Conservation (phyloP, 1,140 invertebrate species). For the Thaumetopoea pityocampa region DNA sequence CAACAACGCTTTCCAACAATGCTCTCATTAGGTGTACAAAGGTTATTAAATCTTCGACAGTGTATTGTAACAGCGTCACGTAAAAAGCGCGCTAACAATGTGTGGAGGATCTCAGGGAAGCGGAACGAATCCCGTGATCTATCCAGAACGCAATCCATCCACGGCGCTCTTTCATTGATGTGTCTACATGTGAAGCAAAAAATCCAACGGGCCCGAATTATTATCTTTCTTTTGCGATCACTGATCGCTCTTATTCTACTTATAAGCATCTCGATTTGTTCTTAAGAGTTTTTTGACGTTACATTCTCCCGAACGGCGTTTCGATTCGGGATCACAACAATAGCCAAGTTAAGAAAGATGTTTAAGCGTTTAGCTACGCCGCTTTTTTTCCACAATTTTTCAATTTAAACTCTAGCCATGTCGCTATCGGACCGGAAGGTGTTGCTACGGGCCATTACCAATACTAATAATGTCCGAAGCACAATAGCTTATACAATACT, state of each 20-base stretch:
- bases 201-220: conserved; percentile 61
- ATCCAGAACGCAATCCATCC: conserved; percentile 52
- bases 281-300: conserved; percentile 53
- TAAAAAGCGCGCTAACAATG: conserved; percentile 67
- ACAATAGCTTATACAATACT: conserved; percentile 31
- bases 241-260: conserved; percentile 74
- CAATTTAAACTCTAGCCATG: conserved; percentile 69
- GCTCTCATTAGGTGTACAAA: conserved; percentile 64
- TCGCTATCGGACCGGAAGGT: conserved; percentile 67
- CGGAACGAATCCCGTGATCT: conserved; percentile 62
- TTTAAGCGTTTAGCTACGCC: conserved; percentile 74
- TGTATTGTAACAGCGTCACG: conserved; percentile 57
- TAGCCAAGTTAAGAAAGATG: conserved; percentile 71
- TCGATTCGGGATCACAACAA: conserved; percentile 62
- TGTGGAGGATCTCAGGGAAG: conserved; percentile 67
- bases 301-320: conserved; percentile 57
- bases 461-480: conserved; percentile 46
- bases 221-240: conserved; percentile 70
- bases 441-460: conserved; percentile 62
- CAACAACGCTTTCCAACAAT: conserved; percentile 58
- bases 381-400: conserved; percentile 73
- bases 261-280: conserved; percentile 72
- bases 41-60: conserved; percentile 51
- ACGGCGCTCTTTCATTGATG: conserved; percentile 46
- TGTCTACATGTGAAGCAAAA: conserved; percentile 47